Evolutionary conservation across 2,113 vertebrate species (phyloP).

Genomic region (Phasianus colchicus): DNA sequence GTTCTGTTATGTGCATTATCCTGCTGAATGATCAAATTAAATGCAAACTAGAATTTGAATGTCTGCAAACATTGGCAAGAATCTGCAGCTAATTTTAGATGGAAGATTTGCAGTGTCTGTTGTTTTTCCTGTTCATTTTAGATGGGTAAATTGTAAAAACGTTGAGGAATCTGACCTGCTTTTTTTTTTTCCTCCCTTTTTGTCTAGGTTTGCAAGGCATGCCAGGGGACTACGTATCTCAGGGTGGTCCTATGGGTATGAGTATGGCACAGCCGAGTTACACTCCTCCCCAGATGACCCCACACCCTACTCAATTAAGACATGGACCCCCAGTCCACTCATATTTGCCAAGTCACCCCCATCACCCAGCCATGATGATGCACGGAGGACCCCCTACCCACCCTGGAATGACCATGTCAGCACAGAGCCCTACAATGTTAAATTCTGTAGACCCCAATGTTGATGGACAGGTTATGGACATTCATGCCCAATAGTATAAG

Average conservation of each 20-base stretch:
- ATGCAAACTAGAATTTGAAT: constrained; percentile 88
- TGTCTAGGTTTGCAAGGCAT: constrained; percentile 95
- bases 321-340: constrained; percentile 89
- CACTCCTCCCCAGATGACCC: constrained; percentile 93
- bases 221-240: constrained; percentile 96
- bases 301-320: constrained; percentile 90
- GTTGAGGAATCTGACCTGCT: constrained; percentile 80
- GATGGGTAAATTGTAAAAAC: constrained; percentile 79
- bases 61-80: constrained; percentile 87
- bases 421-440: constrained; percentile 92
- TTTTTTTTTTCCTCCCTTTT: constrained; percentile 60
- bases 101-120: constrained; percentile 86
- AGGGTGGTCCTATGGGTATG: constrained; percentile 99
- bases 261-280: constrained; percentile 95
- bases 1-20: constrained; percentile 86
- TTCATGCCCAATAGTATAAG: constrained; percentile 94
- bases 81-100: constrained; percentile 87
- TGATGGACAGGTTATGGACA: constrained; percentile 94
- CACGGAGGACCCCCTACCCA: constrained; percentile 93
- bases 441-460: constrained; percentile 91
- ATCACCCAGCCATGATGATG: constrained; percentile 94
- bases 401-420: constrained; percentile 94
- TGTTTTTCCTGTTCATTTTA: constrained; percentile 83
- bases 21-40: constrained; percentile 85
- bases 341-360: constrained; percentile 88